Conservation (phyloP, 2,888 invertebrate genomes). For the Ametastegia equiseti region DNA sequence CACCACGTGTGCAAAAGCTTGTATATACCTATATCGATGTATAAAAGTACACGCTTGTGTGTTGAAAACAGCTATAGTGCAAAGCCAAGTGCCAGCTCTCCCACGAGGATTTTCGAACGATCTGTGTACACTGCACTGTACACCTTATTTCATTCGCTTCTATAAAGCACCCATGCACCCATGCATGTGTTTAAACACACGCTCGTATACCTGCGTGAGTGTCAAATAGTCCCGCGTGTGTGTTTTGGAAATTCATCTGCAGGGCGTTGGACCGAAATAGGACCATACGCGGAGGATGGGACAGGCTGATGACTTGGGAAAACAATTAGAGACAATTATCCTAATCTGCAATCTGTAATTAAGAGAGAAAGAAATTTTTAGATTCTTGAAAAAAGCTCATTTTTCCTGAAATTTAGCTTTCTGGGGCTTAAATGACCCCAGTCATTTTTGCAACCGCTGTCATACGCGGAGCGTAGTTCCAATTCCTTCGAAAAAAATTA, state of each 20-base stretch:
- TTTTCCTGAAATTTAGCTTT: too few species aligned
- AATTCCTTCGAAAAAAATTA: too few species aligned
- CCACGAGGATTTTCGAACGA: constrained; percentile 71
- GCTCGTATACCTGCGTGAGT: not conserved
- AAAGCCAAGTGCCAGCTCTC: constrained; percentile 74
- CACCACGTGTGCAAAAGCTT: not conserved
- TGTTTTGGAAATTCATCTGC: constrained; percentile 1
- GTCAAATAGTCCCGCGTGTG: not conserved
- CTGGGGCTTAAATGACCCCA: too few species aligned
- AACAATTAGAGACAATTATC: constrained; percentile 11
- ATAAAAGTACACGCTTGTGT: constrained; percentile 33
- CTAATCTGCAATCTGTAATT: not conserved
- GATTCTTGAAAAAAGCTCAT: too few species aligned
- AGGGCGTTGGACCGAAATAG: constrained; percentile 26
- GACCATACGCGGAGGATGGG: too few species aligned
- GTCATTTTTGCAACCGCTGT: too few species aligned
- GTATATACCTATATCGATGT: not conserved
- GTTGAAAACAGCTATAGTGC: too few species aligned
- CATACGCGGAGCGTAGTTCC: too few species aligned
- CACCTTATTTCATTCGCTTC: not conserved
- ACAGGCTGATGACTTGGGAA: constrained; percentile 13
- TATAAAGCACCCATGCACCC: too few species aligned
- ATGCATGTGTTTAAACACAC: not conserved
- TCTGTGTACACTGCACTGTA: constrained; percentile 32
- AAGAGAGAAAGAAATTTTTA: too few species aligned